Conservation (phyloP, 2,113 vertebrate species). For the Sturnus vulgaris region DNA sequence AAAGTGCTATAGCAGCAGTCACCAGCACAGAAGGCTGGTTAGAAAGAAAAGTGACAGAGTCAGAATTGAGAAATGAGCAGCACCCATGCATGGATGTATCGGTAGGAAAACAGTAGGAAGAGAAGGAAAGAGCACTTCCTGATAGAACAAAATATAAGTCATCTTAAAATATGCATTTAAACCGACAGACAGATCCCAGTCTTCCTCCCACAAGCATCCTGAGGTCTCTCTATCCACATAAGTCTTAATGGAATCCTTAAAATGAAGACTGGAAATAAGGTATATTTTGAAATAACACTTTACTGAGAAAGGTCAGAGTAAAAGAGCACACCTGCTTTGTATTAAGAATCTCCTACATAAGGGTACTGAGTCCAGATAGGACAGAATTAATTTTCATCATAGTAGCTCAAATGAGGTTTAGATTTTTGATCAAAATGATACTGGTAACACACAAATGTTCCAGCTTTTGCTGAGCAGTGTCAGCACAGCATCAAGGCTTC, state of each 20-base stretch:
- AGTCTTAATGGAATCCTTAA: background rate
- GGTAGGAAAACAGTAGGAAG: background rate
- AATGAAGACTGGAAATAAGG: background rate
- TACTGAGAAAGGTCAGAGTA: background rate
- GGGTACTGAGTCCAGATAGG: background rate
- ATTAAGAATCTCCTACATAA: background rate
- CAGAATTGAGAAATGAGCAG: slow-evolving; percentile 26
- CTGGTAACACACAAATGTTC: background rate
- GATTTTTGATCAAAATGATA: background rate
- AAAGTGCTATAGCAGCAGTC: slow-evolving; percentile 37
- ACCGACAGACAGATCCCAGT: background rate
- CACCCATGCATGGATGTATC: background rate
- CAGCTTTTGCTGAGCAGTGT: background rate
- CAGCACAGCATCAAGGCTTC: background rate
- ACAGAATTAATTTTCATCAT: background rate
- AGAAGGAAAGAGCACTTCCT: slow-evolving; percentile 17
- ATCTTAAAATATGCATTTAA: slow-evolving; percentile 25
- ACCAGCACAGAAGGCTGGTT: slow-evolving; percentile 26
- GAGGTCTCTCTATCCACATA: background rate
- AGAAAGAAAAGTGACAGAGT: background rate
- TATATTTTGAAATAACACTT: background rate
- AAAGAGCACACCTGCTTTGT: background rate
- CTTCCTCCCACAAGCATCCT: slow-evolving; percentile 7
- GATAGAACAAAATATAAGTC: slow-evolving; percentile 25
- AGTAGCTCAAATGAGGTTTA: background rate